Conservation (phyloP, 2,113 vertebrate species). For the Micromys minutus region DNA sequence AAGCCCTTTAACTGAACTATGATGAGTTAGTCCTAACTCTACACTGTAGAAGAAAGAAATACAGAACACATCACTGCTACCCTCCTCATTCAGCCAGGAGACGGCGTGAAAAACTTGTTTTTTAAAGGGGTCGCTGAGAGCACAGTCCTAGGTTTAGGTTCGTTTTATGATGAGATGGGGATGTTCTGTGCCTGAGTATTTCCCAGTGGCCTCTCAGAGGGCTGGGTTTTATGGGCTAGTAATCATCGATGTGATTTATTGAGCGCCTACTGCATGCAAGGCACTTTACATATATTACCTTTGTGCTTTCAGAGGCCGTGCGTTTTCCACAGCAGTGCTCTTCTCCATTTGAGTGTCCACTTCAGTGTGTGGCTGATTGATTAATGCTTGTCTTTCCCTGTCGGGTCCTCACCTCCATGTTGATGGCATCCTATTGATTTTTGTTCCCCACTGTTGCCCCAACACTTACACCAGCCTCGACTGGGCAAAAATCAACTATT, state of each 20-base stretch:
- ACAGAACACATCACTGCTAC: slow-evolving; percentile 72
- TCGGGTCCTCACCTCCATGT: neutral
- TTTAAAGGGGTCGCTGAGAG: neutral
- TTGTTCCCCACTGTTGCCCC: neutral
- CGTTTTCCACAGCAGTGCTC: slow-evolving; percentile 32
- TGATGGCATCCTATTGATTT: neutral
- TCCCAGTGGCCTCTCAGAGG: slow-evolving; percentile 52
- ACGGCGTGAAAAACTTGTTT: neutral
- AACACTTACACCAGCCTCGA: neutral
- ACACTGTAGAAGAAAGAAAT: slow-evolving; percentile 78
- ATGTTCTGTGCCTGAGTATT: slow-evolving; percentile 18
- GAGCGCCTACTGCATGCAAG: slow-evolving; percentile 68
- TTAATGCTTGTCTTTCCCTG: neutral
- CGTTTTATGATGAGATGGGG: slow-evolving; percentile 25
- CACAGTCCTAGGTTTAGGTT: neutral
- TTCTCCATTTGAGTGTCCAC: neutral
- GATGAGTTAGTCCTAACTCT: slow-evolving; percentile 82
- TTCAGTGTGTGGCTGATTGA: slow-evolving; percentile 41
- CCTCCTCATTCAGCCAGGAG: slow-evolving; percentile 73
- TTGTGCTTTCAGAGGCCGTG: neutral
- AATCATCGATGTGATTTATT: slow-evolving; percentile 71
- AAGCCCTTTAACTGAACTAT: slow-evolving; percentile 79
- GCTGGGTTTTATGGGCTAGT: slow-evolving; percentile 66
- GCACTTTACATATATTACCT: slow-evolving; percentile 60
- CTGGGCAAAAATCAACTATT: neutral